Evolutionary conservation across 2,113 vertebrate genomes (phyloP), one percentile per base, ranked within the genome.

Genomic region (Phaethornis superciliosus): DNA sequence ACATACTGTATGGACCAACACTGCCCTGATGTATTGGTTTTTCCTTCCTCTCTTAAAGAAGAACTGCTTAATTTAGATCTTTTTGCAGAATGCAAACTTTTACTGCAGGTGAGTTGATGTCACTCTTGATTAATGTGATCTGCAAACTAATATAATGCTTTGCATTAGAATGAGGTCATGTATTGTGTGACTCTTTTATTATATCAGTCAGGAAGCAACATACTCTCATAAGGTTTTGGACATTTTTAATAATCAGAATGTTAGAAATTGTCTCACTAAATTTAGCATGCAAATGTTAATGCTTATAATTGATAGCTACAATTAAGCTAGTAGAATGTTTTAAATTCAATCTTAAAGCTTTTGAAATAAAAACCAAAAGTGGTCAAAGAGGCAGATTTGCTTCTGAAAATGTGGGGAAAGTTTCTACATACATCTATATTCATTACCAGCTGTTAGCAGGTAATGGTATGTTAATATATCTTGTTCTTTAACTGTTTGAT

Each of bases 1-100:
- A 97, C 97, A 0, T 99, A 98, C 96, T 98, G 98, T 90, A 62
- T 97, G 97, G 99, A 99, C 95, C 95, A 96, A 10, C 99, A 99
- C 81, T 99, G 98, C 91, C 88, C 88, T 9, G 98, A 99, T 95
- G 96, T 98, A 24, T 94, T 99, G 91, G 86, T 98, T 91, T 99
- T 99, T 93, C 99, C 98, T 80, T 95, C 98, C 74, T 96, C 95
- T 95, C 89, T 98, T 90, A 99, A 97, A 97, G 97, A 96, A 87
- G 96, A 98, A 65, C 98, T 99, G 80, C 89, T 95, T 87, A 94
- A 96, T 89, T 98, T 92, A 90, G 96, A 98, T 90, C 98, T 99
- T 81, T 97, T 98, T 76, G 96, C 97, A 44, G 94, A 98, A 49
- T 75, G 96, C 96, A 99, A 98, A 96, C 98, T 99, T 55, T 77